phyloP scores from a whole-genome alignment of 2,888 invertebrate species.

The Spodoptera littoralis region DNA sequence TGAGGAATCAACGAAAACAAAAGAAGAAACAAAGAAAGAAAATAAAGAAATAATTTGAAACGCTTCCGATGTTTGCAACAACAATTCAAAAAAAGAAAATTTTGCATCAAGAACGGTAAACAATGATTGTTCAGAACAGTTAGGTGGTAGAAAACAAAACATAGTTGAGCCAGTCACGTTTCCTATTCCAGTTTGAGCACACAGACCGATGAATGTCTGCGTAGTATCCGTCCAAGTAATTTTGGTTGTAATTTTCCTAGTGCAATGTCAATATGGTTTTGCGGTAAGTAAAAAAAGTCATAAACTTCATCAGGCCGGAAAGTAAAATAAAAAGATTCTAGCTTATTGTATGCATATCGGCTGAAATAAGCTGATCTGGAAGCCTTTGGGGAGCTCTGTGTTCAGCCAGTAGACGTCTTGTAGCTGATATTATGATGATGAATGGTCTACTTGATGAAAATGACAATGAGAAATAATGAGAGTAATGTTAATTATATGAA shows the following conservation, averaged over 20 bases:
- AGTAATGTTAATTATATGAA: no score
- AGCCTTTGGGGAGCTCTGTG: no score
- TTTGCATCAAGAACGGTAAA: conserved; percentile 20
- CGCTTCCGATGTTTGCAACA: conserved; percentile 2
- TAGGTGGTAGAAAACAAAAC: conserved; percentile 25
- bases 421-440: no score
- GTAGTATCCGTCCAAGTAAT: conserved; percentile 29
- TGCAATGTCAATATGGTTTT: conserved; percentile 21
- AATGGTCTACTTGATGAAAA: no score
- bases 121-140: conserved; percentile 34
- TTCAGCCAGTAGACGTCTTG: no score
- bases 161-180: conserved; percentile 14
- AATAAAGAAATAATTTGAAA: background rate
- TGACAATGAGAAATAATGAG: no score
- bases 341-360: no score
- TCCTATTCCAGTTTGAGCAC: background rate
- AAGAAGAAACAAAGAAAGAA: no score
- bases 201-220: conserved; percentile 35
- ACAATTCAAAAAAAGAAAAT: conserved; percentile 8
- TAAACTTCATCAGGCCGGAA: no score
- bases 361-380: no score
- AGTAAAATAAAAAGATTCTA: no score
- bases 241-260: conserved; percentile 30
- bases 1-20: no score
- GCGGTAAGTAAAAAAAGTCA: conserved; percentile 24